Evolutionary conservation across 2,113 vertebrate genomes (phyloP).

Genomic region (Anguilla rostrata): DNA sequence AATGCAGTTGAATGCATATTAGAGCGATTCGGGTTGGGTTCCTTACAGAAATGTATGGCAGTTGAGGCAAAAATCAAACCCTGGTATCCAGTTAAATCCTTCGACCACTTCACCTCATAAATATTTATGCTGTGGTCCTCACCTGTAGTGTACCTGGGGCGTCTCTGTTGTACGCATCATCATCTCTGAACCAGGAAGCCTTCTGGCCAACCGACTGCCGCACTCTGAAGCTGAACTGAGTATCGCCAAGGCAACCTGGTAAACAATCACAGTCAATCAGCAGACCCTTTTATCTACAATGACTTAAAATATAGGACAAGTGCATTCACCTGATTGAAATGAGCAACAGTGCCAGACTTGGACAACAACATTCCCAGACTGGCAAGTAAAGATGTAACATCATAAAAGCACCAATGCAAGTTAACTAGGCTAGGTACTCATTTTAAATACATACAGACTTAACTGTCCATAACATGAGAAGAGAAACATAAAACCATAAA

Average conservation of each 20-base stretch:
- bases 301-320: too few relatives aligned
- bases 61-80: not conserved
- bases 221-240: constrained; percentile 92
- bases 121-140: not conserved
- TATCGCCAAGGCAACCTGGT: constrained; percentile 91
- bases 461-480: too few relatives aligned
- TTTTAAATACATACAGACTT: too few relatives aligned
- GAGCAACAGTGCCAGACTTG: too few relatives aligned
- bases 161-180: constrained; percentile 70
- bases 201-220: constrained; percentile 82
- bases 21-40: not conserved
- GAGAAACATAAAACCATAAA: too few relatives aligned
- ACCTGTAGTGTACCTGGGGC: constrained; percentile 82
- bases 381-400: not conserved
- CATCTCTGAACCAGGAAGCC: constrained; percentile 40
- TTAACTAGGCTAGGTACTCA: too few relatives aligned
- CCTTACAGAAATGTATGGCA: not conserved
- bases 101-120: not conserved
- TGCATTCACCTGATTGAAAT: too few relatives aligned
- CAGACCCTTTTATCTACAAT: not conserved
- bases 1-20: not conserved
- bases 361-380: too few relatives aligned
- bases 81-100: not conserved
- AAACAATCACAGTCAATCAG: not conserved
- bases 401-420: too few relatives aligned